Evolutionary conservation across 2,888 invertebrate genomes (phyloP), one percentile per base, ranked within the genome.

Genomic region (Parnassius mnemosyne): DNA sequence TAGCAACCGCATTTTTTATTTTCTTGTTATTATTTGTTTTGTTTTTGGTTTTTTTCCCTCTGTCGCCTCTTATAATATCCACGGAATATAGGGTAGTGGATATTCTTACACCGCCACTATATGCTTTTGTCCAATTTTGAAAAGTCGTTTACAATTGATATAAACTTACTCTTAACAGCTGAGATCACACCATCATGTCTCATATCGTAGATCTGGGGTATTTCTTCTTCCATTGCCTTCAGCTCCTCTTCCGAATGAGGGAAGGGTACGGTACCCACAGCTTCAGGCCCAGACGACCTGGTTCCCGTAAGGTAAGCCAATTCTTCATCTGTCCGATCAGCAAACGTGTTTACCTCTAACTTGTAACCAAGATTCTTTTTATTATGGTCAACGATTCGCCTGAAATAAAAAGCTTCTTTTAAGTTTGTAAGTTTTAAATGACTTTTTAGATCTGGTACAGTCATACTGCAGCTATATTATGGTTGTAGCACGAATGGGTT

Each of bases 171-270:
- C 68, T 80, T 78, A 10, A 85, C 56, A 11, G 71, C 67, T 13
- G 75, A 72, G 12, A 85, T 69, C 44, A 68, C 59, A 1, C 84
- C 85, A 44, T 80, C 74, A 3, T 77, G 10, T 50, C 83, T 75
- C 66, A 85, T 59, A 25, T 85, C 84, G 5, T 71, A 78, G 16
- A 69, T 69, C 10, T 77, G 69, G 0, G 85, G 84, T 7, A 84
- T 59, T 0, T 75, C 69, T 1, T 71, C 41, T 0, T 61, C 72
- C 2, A 80, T 12, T 0, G 60, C 55, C 1, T 72, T 69, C 2
- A 83, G 52, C 42, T 72, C 69, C 0, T 66, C 62, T n/a, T 71
- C 64, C 0, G 74, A 65, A 47, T 78, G 69, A 3, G 79, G 79
- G 65, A 80, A 82, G 0, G 70, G 62, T 10, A 65, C 55, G 11